Conservation (phyloP, 2,113 vertebrate species). For the Empidonax alnorum region DNA sequence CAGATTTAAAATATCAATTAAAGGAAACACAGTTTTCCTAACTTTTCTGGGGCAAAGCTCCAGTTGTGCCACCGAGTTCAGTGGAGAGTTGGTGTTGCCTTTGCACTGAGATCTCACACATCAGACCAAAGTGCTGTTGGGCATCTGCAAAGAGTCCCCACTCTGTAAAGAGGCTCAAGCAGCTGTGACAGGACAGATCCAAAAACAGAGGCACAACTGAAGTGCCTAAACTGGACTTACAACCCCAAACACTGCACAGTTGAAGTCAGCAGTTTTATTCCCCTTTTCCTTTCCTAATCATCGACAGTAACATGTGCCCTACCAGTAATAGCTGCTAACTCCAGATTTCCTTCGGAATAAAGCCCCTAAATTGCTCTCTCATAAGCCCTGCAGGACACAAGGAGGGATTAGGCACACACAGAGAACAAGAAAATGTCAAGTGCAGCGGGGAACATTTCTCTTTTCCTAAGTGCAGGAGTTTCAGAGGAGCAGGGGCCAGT, state of each 20-base stretch:
- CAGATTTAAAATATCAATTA: neutral
- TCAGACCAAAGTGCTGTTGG: neutral
- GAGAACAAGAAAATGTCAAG: constrained; percentile 8
- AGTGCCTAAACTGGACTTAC: neutral
- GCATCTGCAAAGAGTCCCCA: accelerated
- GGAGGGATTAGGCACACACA: neutral
- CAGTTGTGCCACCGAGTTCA: neutral
- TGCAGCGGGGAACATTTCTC: neutral
- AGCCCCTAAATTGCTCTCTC: constrained; percentile 7
- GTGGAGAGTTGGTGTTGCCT: accelerated
- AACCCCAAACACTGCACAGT: neutral
- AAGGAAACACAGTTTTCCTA: neutral
- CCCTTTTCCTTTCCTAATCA: neutral
- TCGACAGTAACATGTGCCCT: neutral
- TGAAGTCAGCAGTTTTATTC: accelerated
- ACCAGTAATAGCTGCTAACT: neutral
- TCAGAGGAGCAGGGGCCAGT: neutral
- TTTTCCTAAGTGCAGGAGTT: neutral
- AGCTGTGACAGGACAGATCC: neutral
- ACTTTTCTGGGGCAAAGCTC: constrained; percentile 28
- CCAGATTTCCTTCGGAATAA: neutral
- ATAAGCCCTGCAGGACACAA: neutral
- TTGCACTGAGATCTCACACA: neutral
- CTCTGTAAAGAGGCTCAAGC: neutral
- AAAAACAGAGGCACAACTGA: neutral